Evolutionary conservation across 1,140 invertebrate species (phyloP).

Genomic region (Acromyrmex charruanus): DNA sequence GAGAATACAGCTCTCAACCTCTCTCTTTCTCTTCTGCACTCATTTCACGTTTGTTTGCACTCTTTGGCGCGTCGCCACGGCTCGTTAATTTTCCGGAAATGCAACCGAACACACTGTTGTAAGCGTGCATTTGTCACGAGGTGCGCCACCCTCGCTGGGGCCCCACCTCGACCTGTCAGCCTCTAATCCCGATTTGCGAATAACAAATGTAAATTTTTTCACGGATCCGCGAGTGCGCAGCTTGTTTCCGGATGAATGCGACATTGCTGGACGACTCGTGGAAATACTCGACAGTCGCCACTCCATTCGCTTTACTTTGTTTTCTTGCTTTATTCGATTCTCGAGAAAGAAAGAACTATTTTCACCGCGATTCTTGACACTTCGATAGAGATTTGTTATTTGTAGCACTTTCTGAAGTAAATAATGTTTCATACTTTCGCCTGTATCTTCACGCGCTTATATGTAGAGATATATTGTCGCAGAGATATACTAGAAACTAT

Average conservation of each 20-base stretch:
- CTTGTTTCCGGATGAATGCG: slow-evolving; percentile 8
- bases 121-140: slow-evolving; percentile 38
- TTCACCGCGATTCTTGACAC: neutral
- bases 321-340: neutral
- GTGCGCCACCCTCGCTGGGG: slow-evolving; percentile 59
- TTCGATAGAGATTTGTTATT: neutral
- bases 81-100: slow-evolving; percentile 27
- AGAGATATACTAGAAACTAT: neutral
- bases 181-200: slow-evolving; percentile 43
- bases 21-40: neutral
- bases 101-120: slow-evolving; percentile 25
- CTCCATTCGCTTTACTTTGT: neutral
- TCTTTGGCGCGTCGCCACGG: neutral
- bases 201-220: slow-evolving; percentile 63
- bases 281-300: neutral
- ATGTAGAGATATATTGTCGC: neutral
- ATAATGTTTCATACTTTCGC: neutral
- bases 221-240: neutral
- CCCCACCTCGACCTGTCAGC: slow-evolving; percentile 28
- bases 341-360: neutral
- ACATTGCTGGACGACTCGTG: neutral
- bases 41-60: neutral
- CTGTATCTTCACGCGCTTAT: neutral
- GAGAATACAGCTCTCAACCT: neutral
- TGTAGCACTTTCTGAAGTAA: too few species aligned